A percentile compares a stretch with the other conserved stretches of the same genome.
Evolutionary conservation across 1,140 invertebrate species (phyloP).

Genomic region (Musca domestica): DNA sequence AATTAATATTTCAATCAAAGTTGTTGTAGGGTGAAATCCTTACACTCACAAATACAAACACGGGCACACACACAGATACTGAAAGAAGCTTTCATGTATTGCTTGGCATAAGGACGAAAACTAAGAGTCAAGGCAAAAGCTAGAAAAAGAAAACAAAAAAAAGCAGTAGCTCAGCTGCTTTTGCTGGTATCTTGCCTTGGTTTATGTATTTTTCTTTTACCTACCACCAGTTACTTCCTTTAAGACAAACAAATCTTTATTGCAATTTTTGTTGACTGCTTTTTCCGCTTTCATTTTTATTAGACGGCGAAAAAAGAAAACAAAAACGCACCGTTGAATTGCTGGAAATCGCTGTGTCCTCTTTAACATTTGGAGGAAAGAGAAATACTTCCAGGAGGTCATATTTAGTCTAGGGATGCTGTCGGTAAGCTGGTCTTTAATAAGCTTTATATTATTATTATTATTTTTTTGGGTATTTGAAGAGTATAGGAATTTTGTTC

Average conservation of each 20-base stretch:
- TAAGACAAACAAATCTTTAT: slow-evolving; percentile 9
- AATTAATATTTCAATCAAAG: slow-evolving; percentile 25
- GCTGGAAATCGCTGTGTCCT: no score
- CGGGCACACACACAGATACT: no score
- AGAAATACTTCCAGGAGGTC: no score
- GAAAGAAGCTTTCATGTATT: no score
- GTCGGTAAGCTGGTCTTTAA: slow-evolving; percentile 12
- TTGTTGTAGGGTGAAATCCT: neutral
- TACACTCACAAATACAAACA: no score
- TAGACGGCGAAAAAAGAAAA: neutral
- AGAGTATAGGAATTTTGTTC: neutral
- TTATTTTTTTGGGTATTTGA: neutral
- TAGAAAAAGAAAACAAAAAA: neutral
- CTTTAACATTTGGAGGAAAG: no score
- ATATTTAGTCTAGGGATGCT: slow-evolving; percentile 6
- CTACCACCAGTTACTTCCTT: neutral
- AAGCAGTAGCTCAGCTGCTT: slow-evolving; percentile 7
- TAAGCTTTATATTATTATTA: slow-evolving; percentile 17
- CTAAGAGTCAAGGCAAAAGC: neutral
- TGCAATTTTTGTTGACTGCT: neutral
- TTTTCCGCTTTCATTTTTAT: no score
- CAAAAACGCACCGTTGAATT: neutral
- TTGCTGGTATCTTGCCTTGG: neutral
- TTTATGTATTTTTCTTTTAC: neutral
- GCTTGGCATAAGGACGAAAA: neutral